Percentiles rank a stretch among this genome's conserved stretches.
Evolutionary conservation across 2,888 invertebrate genomes (phyloP).

Genomic region (Harmothoe impar): DNA sequence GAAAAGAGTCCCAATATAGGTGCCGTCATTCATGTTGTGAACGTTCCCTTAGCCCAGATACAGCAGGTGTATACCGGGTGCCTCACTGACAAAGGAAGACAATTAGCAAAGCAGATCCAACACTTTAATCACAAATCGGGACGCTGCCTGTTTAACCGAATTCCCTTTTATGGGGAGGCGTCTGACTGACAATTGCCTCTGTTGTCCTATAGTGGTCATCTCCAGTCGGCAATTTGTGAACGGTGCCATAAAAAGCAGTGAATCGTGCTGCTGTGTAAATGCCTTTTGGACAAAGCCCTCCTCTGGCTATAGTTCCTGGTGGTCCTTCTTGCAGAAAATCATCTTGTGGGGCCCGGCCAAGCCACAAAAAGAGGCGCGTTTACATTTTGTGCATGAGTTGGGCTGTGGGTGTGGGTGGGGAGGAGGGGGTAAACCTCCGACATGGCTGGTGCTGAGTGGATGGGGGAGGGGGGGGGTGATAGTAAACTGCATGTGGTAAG

Average conservation of each 20-base stretch:
- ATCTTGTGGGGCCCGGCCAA: not conserved
- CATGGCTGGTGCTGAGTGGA: no score
- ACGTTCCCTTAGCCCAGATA: no score
- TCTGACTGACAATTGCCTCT: not conserved
- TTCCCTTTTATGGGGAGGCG: not conserved
- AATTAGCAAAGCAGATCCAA: not conserved
- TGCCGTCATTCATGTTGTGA: no score
- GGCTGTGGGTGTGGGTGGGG: no score
- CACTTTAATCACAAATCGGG: not conserved
- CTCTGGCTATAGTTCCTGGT: not conserved
- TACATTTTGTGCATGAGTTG: no score
- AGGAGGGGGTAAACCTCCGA: no score
- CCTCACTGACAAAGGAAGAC: not conserved
- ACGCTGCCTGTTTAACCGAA: not conserved
- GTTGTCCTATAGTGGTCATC: not conserved
- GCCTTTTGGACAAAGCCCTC: no score
- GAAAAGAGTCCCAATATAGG: no score
- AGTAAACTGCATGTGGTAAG: no score
- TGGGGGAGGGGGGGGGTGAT: no score
- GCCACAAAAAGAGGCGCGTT: no score
- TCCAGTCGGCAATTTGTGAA: not conserved
- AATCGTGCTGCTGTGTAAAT: not conserved
- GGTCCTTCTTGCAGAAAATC: not conserved
- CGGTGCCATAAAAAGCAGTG: not conserved
- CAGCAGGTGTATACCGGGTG: no score